Base-by-base conservation (phyloP, 2,888 invertebrate species). In the Mamestra brassicae region DNA sequence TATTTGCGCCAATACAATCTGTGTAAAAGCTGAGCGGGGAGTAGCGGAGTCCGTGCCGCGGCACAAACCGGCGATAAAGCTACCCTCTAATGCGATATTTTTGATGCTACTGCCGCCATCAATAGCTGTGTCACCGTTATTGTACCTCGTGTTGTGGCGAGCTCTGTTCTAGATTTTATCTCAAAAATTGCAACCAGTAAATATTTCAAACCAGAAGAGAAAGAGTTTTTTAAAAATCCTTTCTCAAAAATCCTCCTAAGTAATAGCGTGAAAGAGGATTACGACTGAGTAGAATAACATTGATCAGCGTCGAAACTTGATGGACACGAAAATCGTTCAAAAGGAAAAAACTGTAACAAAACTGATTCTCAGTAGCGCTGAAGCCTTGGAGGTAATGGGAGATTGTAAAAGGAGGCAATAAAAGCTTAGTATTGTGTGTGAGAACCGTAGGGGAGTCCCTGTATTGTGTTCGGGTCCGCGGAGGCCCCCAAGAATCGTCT, bases 371-470 rank as follows among this genome's bases (percentile, higher is more conserved):
- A 94, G 93, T 92, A 92, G 94, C 90, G 88, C 87, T 88, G 92
- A 91, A 94, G 94, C 93, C 95, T 95, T 93, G 93, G 93, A 95
- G 94, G 96, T 96, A 96, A 96, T 96, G 94, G 95, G 94, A 95
- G 96, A 96, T 96, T 96, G 95, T 96, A 96, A 96, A 96, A 96
- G 94, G 93, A 95, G 95, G 96, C 96, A 96, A 96, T 96, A 96
- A 96, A 96, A 96, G 95, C 96, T 94, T 95, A 95, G 96, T 94
- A 96, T 96, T 96, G 96, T 96, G 94, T 94, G 94, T 93, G 93
- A 93, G 95, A 93, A 91, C 94, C 95, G 94, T 94, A 93, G 95
- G 95, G 96, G 95, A 94, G 93, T 92, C 91, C 90, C 89, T 91
- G 96, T 95, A 96, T 96, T 96, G 95, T 96, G 90, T 93, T 93